Conservation (phyloP, 2,888 invertebrate genomes). For the Mactromeris polynyma region DNA sequence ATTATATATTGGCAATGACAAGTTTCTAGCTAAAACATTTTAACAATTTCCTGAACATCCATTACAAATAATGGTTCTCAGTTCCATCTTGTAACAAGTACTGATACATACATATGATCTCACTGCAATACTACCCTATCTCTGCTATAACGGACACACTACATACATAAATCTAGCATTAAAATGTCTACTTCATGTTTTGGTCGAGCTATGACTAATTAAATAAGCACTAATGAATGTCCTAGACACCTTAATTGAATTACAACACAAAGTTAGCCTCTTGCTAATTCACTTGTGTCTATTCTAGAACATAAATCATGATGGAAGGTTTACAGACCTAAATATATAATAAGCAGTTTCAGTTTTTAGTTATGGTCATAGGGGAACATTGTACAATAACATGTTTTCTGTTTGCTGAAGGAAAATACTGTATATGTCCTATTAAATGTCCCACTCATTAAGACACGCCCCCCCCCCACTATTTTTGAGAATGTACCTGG, state of each 20-base stretch:
- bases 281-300: slow-evolving; percentile 38
- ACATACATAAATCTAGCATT: slow-evolving; percentile 15
- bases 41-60: neutral
- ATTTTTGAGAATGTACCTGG: too few relatives aligned
- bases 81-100: neutral
- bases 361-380: slow-evolving; percentile 22
- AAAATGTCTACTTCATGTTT: slow-evolving; percentile 25
- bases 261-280: slow-evolving; percentile 59
- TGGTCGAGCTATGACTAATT: slow-evolving; percentile 38
- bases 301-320: slow-evolving; percentile 34
- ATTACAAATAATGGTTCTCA: neutral
- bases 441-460: too few relatives aligned
- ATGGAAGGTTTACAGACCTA: slow-evolving; percentile 32
- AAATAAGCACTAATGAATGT: slow-evolving; percentile 55
- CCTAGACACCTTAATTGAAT: slow-evolving; percentile 66
- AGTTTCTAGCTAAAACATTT: slow-evolving; percentile 9
- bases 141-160: neutral
- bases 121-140: neutral
- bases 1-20: neutral
- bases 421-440: too few relatives aligned
- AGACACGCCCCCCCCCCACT: too few relatives aligned
- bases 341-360: slow-evolving; percentile 26
- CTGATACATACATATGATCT: neutral
- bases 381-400: neutral
- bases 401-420: neutral